Evolutionary conservation across 2,888 invertebrate species (phyloP).

Genomic region (Teleiodes luculella): DNA sequence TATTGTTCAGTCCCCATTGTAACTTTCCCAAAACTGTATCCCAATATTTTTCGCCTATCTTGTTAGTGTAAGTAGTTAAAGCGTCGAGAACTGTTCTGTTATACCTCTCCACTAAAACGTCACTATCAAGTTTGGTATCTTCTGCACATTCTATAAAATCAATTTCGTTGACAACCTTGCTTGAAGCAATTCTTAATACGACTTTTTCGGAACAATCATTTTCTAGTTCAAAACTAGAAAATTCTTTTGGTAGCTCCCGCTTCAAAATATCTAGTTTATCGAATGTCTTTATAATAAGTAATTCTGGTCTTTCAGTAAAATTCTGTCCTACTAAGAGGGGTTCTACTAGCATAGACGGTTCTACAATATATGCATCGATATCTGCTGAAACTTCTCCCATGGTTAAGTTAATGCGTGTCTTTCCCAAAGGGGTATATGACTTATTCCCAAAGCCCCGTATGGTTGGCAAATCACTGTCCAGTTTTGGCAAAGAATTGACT

Average conservation of each 20-base stretch:
- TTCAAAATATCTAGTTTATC: background rate
- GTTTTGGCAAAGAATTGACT: background rate
- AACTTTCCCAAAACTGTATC: too few relatives aligned
- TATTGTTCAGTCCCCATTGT: slow-evolving; percentile 14
- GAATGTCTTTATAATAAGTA: background rate
- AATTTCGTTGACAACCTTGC: background rate
- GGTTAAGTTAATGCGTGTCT: background rate
- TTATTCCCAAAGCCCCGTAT: background rate
- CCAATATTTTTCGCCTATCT: too few relatives aligned
- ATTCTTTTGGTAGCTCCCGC: background rate
- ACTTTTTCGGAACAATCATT: background rate
- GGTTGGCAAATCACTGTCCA: background rate
- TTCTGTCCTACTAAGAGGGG: slow-evolving; percentile 1
- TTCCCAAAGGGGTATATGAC: background rate
- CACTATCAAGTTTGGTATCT: background rate
- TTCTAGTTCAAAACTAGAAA: background rate
- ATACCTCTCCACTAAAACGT: background rate
- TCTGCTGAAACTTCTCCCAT: background rate
- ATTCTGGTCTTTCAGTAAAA: background rate
- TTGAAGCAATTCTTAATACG: background rate
- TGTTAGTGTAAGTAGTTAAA: too few relatives aligned
- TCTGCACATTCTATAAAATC: background rate
- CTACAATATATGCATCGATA: slow-evolving; percentile 4
- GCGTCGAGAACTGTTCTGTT: too few relatives aligned
- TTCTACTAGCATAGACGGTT: background rate